These are phyloP conservation scores for Seira musarum DNA, from an alignment of 2,888 invertebrate species.

Conservation along the genomic window DNA sequence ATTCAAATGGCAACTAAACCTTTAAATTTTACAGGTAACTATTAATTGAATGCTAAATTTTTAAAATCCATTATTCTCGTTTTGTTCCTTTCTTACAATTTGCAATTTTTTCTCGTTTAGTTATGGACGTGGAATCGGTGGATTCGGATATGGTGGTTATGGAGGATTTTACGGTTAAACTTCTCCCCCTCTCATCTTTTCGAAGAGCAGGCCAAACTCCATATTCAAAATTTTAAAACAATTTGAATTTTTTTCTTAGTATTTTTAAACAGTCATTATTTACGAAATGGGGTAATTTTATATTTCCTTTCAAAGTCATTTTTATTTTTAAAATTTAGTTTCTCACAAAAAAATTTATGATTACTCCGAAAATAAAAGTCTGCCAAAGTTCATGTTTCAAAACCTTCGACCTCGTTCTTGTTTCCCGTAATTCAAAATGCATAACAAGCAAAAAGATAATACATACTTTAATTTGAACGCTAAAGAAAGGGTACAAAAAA, in stretches of 20 bases:
- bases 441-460: not conserved
- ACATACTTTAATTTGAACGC: not conserved
- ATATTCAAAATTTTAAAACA: not conserved
- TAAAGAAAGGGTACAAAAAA: not conserved
- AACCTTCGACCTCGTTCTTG: no score
- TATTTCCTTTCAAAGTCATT: no score
- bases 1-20: no score
- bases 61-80: no score
- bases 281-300: not conserved
- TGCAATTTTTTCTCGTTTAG: no score
- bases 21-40: not conserved
- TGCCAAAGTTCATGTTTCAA: no score
- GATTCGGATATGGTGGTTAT: slow-evolving; percentile 1
- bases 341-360: no score
- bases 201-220: not conserved
- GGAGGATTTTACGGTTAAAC: slow-evolving; percentile 20
- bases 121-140: slow-evolving; percentile 7
- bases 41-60: not conserved
- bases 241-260: not conserved
- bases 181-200: not conserved
- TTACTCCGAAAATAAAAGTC: no score
- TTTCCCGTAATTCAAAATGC: no score
- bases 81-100: no score
- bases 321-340: no score
- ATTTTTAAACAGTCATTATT: not conserved